Percentiles rank a stretch among this genome's conserved stretches.
Conservation (phyloP, 1,140 invertebrate species). For the Drosophila virilis region DNA sequence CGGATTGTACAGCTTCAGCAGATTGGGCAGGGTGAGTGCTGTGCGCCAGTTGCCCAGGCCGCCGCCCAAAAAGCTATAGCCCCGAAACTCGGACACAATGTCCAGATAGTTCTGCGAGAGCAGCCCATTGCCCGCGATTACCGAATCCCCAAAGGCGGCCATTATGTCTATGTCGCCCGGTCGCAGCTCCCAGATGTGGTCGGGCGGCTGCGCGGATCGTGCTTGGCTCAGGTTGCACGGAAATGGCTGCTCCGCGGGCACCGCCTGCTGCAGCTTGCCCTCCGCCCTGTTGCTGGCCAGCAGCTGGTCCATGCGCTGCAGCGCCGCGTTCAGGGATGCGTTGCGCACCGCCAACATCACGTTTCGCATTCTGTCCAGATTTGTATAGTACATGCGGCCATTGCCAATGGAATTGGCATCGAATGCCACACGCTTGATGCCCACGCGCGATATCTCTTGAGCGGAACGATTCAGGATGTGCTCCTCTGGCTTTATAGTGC, state of each 20-base stretch:
- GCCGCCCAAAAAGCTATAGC: constrained; percentile 77
- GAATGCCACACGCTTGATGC: constrained; percentile 3
- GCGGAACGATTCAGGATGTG: neutral
- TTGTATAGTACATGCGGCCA: constrained; percentile 33
- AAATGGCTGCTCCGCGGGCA: constrained; percentile 28
- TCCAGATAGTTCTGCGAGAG: constrained; percentile 1
- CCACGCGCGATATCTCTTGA: constrained; percentile 4
- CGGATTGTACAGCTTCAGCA: constrained; percentile 87
- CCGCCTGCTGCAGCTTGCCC: constrained; percentile 42
- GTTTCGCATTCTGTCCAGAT: constrained; percentile 20
- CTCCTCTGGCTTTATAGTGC: no score
- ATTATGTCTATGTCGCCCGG: constrained; percentile 89
- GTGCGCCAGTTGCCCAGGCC: constrained; percentile 86
- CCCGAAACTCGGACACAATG: constrained; percentile 62
- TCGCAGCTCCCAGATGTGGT: constrained; percentile 85
- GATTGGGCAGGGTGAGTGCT: constrained; percentile 86
- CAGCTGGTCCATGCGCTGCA: neutral
- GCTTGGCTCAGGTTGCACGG: constrained; percentile 42
- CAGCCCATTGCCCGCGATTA: constrained; percentile 87
- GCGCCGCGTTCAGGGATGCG: neutral
- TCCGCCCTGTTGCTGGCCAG: constrained; percentile 6
- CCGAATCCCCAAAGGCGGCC: constrained; percentile 88
- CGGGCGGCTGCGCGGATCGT: constrained; percentile 59
- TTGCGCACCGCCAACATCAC: constrained; percentile 8
- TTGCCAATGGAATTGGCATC: neutral